Conservation (phyloP, 2,888 invertebrate genomes). For the Sarcophaga carnaria region DNA sequence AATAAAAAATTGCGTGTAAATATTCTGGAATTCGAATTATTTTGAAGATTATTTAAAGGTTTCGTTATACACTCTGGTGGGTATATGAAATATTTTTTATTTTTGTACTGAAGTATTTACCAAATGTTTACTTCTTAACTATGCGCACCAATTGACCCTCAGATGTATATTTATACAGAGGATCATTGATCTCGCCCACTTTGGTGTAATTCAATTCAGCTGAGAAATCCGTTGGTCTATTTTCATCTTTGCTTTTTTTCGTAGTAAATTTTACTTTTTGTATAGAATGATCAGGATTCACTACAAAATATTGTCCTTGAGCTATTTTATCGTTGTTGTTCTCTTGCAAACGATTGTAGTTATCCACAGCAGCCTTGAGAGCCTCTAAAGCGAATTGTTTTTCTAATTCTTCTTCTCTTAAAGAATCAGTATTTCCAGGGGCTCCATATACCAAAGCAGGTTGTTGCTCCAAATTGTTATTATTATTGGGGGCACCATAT, state of each 20-base stretch:
- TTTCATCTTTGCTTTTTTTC: slow-evolving; percentile 76
- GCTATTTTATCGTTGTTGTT: slow-evolving; percentile 63
- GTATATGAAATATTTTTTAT: not conserved
- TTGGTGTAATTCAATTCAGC: slow-evolving; percentile 80
- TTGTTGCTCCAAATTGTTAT: slow-evolving; percentile 56
- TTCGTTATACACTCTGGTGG: not conserved
- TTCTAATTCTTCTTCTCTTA: slow-evolving; percentile 59
- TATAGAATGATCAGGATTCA: slow-evolving; percentile 79
- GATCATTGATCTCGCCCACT: slow-evolving; percentile 80
- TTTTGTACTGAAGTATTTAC: not conserved
- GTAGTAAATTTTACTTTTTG: slow-evolving; percentile 80
- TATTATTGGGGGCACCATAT: slow-evolving; percentile 74
- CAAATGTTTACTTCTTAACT: slow-evolving; percentile 73
- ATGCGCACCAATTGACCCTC: slow-evolving; percentile 80
- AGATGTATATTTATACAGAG: slow-evolving; percentile 80
- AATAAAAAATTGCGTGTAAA: too few species aligned
- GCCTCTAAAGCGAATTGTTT: slow-evolving; percentile 70
- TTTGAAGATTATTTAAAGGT: not conserved
- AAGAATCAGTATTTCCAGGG: slow-evolving; percentile 61
- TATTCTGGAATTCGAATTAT: not conserved
- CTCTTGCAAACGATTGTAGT: slow-evolving; percentile 69
- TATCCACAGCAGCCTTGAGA: slow-evolving; percentile 69
- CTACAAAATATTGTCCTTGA: slow-evolving; percentile 81
- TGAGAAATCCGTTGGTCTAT: slow-evolving; percentile 78
- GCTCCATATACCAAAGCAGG: slow-evolving; percentile 69